phyloP scores from a whole-genome alignment of 2,797 vertebrate genomes.

The Potorous gilbertii region DNA sequence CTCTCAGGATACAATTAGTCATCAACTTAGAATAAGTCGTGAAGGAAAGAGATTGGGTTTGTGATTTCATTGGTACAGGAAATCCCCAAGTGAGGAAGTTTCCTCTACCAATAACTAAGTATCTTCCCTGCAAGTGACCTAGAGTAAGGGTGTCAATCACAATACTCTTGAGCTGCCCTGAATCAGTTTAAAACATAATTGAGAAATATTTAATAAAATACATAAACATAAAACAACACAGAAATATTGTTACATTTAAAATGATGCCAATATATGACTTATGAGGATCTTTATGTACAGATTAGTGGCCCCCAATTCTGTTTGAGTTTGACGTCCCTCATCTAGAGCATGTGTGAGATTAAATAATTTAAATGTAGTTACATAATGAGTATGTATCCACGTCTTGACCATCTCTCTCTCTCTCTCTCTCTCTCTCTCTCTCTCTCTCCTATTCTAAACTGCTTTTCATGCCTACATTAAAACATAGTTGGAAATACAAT shows the following conservation, averaged over 20 bases:
- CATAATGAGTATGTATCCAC: not conserved
- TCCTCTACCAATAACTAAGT: not conserved
- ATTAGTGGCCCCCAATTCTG: not conserved
- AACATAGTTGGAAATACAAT: no score
- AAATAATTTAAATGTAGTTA: not conserved
- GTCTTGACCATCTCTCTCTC: not conserved
- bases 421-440: no score
- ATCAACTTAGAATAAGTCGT: not conserved
- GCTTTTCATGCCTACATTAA: not conserved
- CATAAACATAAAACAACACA: not conserved
- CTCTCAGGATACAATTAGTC: not conserved
- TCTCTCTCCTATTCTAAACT: not conserved
- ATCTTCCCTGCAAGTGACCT: not conserved
- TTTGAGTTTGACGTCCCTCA: not conserved
- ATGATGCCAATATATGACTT: not conserved
- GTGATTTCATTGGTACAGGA: not conserved
- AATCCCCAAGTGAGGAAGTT: not conserved
- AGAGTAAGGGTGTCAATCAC: not conserved
- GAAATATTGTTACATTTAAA: not conserved
- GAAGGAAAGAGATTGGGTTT: not conserved
- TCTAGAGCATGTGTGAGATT: not conserved
- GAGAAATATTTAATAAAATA: not conserved
- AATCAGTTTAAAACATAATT: not conserved
- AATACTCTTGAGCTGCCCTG: not conserved
- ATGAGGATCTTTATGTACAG: not conserved